A percentile compares a stretch with the other conserved stretches of the same genome.
Evolutionary conservation across 2,797 vertebrate species (phyloP).

Genomic region (Smutsia temminckii): DNA sequence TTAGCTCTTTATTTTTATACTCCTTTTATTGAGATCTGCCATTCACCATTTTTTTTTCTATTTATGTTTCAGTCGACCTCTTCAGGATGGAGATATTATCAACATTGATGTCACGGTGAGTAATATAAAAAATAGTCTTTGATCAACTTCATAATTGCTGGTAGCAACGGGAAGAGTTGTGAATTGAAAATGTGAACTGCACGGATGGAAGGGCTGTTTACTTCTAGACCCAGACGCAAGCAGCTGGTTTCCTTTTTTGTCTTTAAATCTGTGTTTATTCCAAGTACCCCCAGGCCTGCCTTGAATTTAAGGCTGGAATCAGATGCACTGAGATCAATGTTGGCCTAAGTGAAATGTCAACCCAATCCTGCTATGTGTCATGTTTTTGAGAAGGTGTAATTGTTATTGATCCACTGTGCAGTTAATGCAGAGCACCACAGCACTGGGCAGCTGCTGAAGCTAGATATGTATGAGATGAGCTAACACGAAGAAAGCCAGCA

Average conservation of each 20-base stretch:
- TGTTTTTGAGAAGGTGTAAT: constrained; percentile 99
- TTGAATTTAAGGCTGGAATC: constrained; percentile 94
- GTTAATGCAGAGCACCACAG: constrained; percentile 96
- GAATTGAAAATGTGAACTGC: constrained; percentile 91
- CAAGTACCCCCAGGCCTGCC: constrained; percentile 92
- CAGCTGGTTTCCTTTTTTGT: constrained; percentile 92
- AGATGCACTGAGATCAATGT: constrained; percentile 97
- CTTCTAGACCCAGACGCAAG: constrained; percentile 88
- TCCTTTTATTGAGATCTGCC: constrained; percentile 88
- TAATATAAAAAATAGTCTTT: constrained; percentile 89
- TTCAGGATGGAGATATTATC: constrained; percentile 93
- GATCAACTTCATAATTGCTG: constrained; percentile 89
- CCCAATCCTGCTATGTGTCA: constrained; percentile 96
- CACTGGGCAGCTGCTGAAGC: constrained; percentile 93
- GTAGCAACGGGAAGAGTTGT: constrained; percentile 92
- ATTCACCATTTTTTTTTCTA: constrained; percentile 83
- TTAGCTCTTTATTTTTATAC: constrained; percentile 88
- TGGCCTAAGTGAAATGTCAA: constrained; percentile 98
- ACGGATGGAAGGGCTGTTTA: constrained; percentile 92
- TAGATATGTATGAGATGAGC: constrained; percentile 95
- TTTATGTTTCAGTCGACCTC: constrained; percentile 89
- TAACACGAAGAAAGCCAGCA: constrained; percentile 96
- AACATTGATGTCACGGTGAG: constrained; percentile 91
- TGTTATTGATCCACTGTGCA: constrained; percentile 99
- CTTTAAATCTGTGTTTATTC: constrained; percentile 92